These are phyloP conservation scores for Austrolebias charrua DNA, from an alignment of 2,797 vertebrate genomes.

Conservation along the genomic window DNA sequence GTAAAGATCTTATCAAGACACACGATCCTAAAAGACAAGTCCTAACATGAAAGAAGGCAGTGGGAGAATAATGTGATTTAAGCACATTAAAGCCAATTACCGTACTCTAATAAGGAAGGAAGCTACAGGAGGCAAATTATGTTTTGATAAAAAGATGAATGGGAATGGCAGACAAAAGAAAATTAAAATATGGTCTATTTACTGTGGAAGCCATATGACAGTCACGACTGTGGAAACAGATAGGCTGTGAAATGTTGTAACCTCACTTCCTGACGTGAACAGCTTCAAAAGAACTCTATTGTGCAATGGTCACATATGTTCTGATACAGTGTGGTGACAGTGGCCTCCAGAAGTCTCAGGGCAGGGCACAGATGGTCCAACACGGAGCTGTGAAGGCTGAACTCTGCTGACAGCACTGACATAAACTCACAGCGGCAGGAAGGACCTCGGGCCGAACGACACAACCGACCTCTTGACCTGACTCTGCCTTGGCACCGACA, in stretches of 20 bases:
- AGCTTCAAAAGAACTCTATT: not conserved
- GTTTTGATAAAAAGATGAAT: conserved; percentile 32
- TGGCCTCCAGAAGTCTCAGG: conserved; percentile 36
- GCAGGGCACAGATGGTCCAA: conserved; percentile 62
- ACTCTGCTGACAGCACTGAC: conserved; percentile 38
- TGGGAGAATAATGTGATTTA: conserved; percentile 38
- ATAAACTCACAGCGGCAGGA: conserved; percentile 57
- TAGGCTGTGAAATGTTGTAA: not conserved
- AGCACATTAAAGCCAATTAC: conserved; percentile 53
- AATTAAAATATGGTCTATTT: not conserved
- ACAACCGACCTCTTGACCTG: conserved; percentile 42
- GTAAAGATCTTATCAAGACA: conserved; percentile 20
- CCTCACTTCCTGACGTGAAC: not conserved
- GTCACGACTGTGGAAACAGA: not conserved
- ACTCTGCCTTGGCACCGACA: conserved; percentile 43
- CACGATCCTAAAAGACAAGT: conserved; percentile 16
- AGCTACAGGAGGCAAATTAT: conserved; percentile 39
- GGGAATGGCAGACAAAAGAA: not conserved
- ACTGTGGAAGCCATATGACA: not conserved
- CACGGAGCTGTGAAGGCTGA: conserved; percentile 48
- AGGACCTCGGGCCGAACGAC: conserved; percentile 43
- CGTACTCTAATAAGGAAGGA: conserved; percentile 18
- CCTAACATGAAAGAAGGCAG: conserved; percentile 30
- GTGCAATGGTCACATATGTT: conserved; percentile 45
- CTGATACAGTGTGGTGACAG: conserved; percentile 15